Conservation (phyloP, 2,113 vertebrate species). For the Tiliqua scincoides region DNA sequence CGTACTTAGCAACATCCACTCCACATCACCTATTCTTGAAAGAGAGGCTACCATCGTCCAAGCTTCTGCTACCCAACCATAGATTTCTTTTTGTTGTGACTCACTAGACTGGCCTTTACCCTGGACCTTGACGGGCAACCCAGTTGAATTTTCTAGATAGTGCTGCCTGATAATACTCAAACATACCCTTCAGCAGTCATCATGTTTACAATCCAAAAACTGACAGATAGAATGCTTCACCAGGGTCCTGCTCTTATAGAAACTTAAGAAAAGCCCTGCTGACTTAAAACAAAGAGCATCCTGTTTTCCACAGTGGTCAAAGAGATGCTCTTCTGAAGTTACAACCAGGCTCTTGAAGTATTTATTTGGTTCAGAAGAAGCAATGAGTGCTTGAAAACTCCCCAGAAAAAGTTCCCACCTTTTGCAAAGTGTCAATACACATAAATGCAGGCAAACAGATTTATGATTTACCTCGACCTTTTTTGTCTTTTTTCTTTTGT, state of each 20-base stretch:
- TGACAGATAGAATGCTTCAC: not conserved
- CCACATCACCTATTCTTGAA: conserved; percentile 27
- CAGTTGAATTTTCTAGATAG: not conserved
- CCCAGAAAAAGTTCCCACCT: not conserved
- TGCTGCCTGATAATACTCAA: not conserved
- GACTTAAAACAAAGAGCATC: too few species aligned
- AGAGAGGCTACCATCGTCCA: not conserved
- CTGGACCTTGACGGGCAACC: conserved; percentile 9
- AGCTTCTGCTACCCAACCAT: not conserved
- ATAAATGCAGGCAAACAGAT: conserved; percentile 3
- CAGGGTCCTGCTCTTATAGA: not conserved
- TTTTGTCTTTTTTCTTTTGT: not conserved
- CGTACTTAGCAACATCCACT: conserved; percentile 5
- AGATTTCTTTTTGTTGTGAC: not conserved
- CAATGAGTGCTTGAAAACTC: conserved; percentile 43
- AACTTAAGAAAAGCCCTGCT: too few species aligned
- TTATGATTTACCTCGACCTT: not conserved
- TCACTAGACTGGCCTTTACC: conserved; percentile 14
- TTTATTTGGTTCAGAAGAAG: conserved; percentile 12
- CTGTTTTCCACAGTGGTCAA: too few species aligned
- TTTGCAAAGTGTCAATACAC: not conserved
- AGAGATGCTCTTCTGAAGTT: not conserved
- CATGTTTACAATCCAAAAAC: not conserved
- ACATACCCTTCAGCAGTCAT: fast-evolving
- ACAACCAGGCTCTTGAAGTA: conserved; percentile 31